Evolutionary conservation across 2,797 vertebrate genomes (phyloP).

Genomic region (Tapirus indicus): DNA sequence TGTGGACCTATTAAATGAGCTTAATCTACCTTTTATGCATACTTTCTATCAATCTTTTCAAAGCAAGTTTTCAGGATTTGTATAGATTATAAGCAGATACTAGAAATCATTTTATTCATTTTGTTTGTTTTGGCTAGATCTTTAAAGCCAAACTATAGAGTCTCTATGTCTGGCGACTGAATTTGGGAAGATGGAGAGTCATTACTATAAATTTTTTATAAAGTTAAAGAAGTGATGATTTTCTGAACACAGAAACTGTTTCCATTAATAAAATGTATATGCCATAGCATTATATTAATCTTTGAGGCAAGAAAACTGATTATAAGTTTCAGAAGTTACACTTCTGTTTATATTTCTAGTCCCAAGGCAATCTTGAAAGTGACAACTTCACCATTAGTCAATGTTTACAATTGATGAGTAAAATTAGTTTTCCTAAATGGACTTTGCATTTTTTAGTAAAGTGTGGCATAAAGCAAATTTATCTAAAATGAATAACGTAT

Average conservation of each 20-base stretch:
- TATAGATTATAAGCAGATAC: background rate
- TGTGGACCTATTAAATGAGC: background rate
- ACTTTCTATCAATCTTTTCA: background rate
- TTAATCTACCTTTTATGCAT: background rate
- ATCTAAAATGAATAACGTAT: constrained; percentile 31
- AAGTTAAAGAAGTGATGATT: background rate
- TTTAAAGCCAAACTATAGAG: background rate
- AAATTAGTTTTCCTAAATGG: constrained; percentile 14
- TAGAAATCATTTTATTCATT: background rate
- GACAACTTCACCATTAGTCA: background rate
- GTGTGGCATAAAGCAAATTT: background rate
- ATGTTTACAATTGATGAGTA: background rate
- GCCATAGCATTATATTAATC: background rate
- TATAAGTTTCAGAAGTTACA: constrained; percentile 42
- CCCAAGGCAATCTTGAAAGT: background rate
- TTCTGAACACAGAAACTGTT: background rate
- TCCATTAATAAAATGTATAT: background rate
- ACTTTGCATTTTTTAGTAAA: constrained; percentile 20
- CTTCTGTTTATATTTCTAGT: background rate
- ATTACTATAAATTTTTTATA: background rate
- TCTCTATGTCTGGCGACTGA: background rate
- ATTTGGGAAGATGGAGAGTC: background rate
- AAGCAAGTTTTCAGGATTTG: background rate
- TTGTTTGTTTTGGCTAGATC: background rate
- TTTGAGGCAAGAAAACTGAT: background rate